These are phyloP conservation scores for Leptocoma aspasia DNA, from an alignment of 2,113 vertebrate genomes.

Conservation along the genomic window DNA sequence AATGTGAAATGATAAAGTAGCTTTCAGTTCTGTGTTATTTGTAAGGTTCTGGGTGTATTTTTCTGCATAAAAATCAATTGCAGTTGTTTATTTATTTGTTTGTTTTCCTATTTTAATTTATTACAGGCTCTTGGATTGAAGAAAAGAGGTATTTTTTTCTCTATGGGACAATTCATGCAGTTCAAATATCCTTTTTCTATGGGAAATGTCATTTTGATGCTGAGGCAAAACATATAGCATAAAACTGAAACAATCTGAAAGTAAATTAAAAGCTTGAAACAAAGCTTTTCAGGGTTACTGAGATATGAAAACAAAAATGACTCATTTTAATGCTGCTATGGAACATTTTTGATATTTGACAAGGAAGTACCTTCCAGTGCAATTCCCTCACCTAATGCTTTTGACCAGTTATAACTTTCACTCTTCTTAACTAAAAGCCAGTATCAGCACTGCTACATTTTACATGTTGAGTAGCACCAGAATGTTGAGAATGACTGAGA, in stretches of 20 bases:
- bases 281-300: background rate
- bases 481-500: background rate
- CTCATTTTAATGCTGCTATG: background rate
- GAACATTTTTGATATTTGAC: background rate
- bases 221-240: background rate
- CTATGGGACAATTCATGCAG: background rate
- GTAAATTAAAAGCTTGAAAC: background rate
- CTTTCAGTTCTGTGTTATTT: background rate
- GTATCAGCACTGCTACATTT: background rate
- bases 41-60: background rate
- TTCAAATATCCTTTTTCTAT: background rate
- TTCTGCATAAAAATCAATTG: background rate
- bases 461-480: background rate
- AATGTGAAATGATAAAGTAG: background rate
- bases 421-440: background rate
- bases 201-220: background rate
- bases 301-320: background rate
- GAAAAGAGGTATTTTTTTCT: background rate
- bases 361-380: background rate
- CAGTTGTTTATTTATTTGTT: background rate
- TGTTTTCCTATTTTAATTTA: background rate
- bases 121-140: background rate
- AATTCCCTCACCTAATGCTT: background rate
- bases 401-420: background rate
- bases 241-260: background rate